These are phyloP conservation scores for Chloroclystis v-ata DNA, from an alignment of 2,888 invertebrate genomes.

Conservation along the genomic window DNA sequence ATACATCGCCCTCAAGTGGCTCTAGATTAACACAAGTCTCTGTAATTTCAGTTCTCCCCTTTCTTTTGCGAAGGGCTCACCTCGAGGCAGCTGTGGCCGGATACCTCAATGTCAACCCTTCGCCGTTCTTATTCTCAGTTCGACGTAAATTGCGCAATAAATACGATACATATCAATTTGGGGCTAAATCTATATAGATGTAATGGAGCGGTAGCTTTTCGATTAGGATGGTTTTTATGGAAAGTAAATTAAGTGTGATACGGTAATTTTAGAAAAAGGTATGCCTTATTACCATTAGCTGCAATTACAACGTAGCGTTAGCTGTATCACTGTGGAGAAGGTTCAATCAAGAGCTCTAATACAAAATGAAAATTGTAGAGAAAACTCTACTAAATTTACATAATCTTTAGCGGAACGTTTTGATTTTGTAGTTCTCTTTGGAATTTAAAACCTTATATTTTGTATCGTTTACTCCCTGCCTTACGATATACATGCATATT, in stretches of 20 bases:
- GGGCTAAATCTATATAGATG: slow-evolving; percentile 54
- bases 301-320: slow-evolving; percentile 37
- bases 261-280: slow-evolving; percentile 65
- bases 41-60: slow-evolving; percentile 39
- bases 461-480: slow-evolving; percentile 66
- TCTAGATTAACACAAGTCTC: slow-evolving; percentile 45
- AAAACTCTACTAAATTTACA: slow-evolving; percentile 37
- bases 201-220: slow-evolving; percentile 69
- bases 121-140: slow-evolving; percentile 43
- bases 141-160: slow-evolving; percentile 69
- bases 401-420: slow-evolving; percentile 43
- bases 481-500: slow-evolving; percentile 54
- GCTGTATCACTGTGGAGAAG: slow-evolving; percentile 45
- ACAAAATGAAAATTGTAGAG: slow-evolving; percentile 34
- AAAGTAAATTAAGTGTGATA: slow-evolving; percentile 60
- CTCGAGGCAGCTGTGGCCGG: slow-evolving; percentile 73
- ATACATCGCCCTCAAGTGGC: slow-evolving; percentile 51
- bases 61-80: slow-evolving; percentile 50
- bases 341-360: slow-evolving; percentile 29
- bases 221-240: slow-evolving; percentile 51
- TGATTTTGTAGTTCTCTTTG: slow-evolving; percentile 42
- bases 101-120: slow-evolving; percentile 53
- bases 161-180: slow-evolving; percentile 76
- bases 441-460: slow-evolving; percentile 58
- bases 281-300: slow-evolving; percentile 64